Base-by-base conservation (phyloP, 2,888 invertebrate genomes). In the Chouioia cunea region DNA sequence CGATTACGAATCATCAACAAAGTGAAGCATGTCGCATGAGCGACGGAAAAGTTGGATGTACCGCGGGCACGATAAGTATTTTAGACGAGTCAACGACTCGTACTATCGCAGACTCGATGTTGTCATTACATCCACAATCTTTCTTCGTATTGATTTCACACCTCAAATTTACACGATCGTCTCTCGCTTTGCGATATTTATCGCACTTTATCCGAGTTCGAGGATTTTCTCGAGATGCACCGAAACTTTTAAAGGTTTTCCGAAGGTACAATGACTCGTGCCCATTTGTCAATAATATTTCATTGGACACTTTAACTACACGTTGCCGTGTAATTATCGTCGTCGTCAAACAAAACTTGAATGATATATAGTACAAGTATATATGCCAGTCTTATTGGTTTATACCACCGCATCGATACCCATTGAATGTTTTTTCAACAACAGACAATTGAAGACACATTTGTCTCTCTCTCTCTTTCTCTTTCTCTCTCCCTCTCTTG, bases 311-410 rank as follows among this genome's bases (percentile, higher is more conserved):
- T 8, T 8, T 36, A 36, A 36, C 10, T 36, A 36, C 36, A 36
- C 36, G 12, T 10, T 36, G 36, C 6, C 36, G 36, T 36, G 36
- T 6, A 36, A 36, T 36, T 36, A 36, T 36, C 36, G 36, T 36
- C 36, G 10, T 36, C 4, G 12, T n/a, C n/a, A n/a, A n/a, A n/a
- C n/a, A 36, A 36, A 8, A 36, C 36, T 36, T 36, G 36, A 36
- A 36, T 36, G 36, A 36, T 36, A n/a, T n/a, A n/a, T n/a, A 36
- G 4, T 36, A 6, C 36, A 47, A 18, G 43, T 63, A 50, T 52
- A 15, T 56, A 62, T 22, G 50, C 59, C 47, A 23, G 0, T 60
- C 60, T 72, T 72, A 70, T 66, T 73, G 73, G 59, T 73, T 73
- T 66, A 73, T 70, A 54, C 62, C n/a, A 44, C 23, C 20, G 44